These are phyloP conservation scores for Myotis lucifugus DNA, from an alignment of 2,113 vertebrate genomes.

Conservation along the genomic window DNA sequence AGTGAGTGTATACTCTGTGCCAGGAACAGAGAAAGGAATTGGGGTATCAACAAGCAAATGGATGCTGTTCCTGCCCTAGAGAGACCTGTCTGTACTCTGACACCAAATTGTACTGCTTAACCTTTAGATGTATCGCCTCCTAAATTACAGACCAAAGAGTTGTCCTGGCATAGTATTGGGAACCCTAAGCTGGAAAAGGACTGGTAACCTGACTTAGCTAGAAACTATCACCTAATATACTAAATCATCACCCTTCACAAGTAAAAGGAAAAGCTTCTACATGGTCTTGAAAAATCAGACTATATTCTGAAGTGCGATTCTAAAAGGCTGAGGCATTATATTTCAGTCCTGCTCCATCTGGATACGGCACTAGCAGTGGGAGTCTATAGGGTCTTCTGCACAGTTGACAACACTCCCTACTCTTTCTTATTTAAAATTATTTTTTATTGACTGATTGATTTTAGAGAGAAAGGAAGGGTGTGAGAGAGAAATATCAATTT, in stretches of 20 bases:
- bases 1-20: background rate
- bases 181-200: background rate
- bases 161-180: background rate
- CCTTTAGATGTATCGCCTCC: background rate
- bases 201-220: background rate
- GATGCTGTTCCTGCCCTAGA: background rate
- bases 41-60: background rate
- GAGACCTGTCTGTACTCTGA: background rate
- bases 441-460: background rate
- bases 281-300: background rate
- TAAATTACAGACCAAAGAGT: background rate
- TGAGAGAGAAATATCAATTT: background rate
- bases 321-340: background rate
- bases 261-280: background rate
- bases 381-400: accelerated
- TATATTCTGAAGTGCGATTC: background rate
- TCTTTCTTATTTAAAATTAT: background rate
- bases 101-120: background rate
- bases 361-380: background rate
- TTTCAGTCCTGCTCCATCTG: background rate
- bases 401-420: background rate
- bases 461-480: background rate
- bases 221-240: background rate
- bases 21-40: background rate
- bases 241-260: background rate